These are phyloP conservation scores for Siniperca chuatsi DNA, from an alignment of 2,113 vertebrate species.

Conservation along the genomic window DNA sequence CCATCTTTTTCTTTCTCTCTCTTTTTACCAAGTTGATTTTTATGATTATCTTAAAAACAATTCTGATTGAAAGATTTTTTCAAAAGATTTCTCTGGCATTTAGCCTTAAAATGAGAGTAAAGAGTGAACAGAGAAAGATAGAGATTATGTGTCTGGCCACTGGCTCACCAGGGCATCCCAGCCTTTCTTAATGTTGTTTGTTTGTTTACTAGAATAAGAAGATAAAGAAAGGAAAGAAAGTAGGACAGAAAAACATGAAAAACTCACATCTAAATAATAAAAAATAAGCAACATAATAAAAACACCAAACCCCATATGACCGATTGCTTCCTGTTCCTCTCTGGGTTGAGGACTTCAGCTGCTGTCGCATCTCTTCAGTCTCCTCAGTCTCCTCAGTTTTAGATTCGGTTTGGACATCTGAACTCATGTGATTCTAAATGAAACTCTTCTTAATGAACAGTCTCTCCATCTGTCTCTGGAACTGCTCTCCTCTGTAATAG, in stretches of 20 bases:
- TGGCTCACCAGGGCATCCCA: neutral
- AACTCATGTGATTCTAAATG: constrained; percentile 49
- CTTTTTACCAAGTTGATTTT: neutral
- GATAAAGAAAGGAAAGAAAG: neutral
- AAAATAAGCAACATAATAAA: neutral
- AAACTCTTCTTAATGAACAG: constrained; percentile 26
- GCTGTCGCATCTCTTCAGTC: neutral
- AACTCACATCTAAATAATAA: neutral
- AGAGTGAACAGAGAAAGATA: neutral
- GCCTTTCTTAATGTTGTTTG: neutral
- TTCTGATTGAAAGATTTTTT: neutral
- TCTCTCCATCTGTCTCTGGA: neutral
- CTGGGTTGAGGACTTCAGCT: constrained; percentile 5
- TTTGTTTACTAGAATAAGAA: neutral
- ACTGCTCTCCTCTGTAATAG: constrained; percentile 16
- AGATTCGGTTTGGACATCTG: neutral
- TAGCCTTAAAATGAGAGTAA: neutral
- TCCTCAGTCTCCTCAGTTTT: neutral
- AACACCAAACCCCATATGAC: neutral
- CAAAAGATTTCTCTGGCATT: neutral
- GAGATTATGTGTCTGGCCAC: neutral
- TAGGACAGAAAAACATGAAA: neutral
- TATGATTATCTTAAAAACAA: neutral
- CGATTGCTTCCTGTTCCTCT: constrained; percentile 2
- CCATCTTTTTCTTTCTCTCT: neutral